Evolutionary conservation across 2,888 invertebrate species (phyloP), one percentile per base, ranked within the genome.

Genomic region (Germaria angustata): DNA sequence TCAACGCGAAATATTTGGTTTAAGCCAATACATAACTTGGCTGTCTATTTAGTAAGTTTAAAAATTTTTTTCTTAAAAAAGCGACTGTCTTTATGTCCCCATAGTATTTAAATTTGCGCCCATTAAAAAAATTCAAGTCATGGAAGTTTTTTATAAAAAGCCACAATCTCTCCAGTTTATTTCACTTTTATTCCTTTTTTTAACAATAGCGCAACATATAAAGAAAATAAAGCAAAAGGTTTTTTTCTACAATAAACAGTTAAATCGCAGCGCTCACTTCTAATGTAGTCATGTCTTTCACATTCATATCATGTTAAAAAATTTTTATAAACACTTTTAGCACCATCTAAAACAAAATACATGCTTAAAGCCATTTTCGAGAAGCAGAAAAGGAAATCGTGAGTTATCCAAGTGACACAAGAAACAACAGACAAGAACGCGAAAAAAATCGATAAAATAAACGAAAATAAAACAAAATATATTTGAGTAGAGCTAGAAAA

Each of bases 321-420:
- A 11, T 22, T 68, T 24, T 53, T 61, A 15, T 59, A 11, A 24
- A 28, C 24, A 59, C 5, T 39, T 32, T 17, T 28, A 17, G 22
- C 20, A 9, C 2, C 36, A 1, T 13, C 9, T 5, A 22, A 22
- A n/a, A 22, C n/a, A 22, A 55, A 57, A 63, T 39, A 36, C 49
- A 57, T n/a, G 59, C 68, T 55, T 63, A 34, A 75, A 69, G 68
- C 63, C 53, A 49, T 63, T 69, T 63, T 63, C 55, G 41, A 39
- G 69, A 17, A 69, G 39, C 53, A 55, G 32, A 75, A 63, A 61
- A n/a, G 36, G 69, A 73, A 24, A 55, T 53, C 55, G 55, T 57
- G 75, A 80, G 69, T 69, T 75, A 75, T 63, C 55, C 51, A 32
- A 71, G 15, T 49, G 34, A 65, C 78, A 71, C 66, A 39, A 32